Percentiles rank a stretch among this genome's conserved stretches.
phyloP scores from a whole-genome alignment of 2,113 vertebrate genomes.

The Bucco capensis region DNA sequence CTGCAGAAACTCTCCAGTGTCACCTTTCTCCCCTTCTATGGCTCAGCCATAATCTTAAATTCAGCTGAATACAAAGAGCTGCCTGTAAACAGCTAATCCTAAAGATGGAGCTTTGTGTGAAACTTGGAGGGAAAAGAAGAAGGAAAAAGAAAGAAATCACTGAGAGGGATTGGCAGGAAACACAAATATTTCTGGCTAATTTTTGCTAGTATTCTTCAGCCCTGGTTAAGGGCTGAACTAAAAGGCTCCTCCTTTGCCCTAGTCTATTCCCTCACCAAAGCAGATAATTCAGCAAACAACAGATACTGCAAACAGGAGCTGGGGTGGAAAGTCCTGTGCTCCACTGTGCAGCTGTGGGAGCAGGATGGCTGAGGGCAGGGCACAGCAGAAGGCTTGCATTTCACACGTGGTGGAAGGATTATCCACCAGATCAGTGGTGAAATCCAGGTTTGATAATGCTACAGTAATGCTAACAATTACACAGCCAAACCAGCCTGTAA shows the following conservation, averaged over 20 bases:
- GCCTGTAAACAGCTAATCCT: conserved; percentile 69
- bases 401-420: neutral
- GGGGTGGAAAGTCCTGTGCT: neutral
- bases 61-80: conserved; percentile 71
- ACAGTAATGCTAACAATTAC: conserved; percentile 21
- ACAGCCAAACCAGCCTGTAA: neutral
- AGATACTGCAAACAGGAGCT: neutral
- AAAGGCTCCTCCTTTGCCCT: neutral
- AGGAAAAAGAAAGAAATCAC: conserved; percentile 23
- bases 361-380: neutral
- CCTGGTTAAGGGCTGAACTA: neutral
- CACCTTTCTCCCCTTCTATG: conserved; percentile 60
- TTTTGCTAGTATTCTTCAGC: conserved; percentile 3
- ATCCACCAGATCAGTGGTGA: neutral
- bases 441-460: conserved; percentile 1
- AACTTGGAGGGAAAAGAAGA: neutral
- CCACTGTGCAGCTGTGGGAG: neutral
- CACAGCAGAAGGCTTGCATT: neutral
- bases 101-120: conserved; percentile 68
- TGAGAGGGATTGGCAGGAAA: conserved; percentile 43
- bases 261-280: neutral
- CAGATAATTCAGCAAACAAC: neutral
- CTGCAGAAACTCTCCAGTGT: conserved; percentile 30
- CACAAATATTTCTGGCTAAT: conserved; percentile 39
- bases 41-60: conserved; percentile 58